Evolutionary conservation across 2,113 vertebrate genomes (phyloP), one percentile per base, ranked within the genome.

Genomic region (Progne subis): DNA sequence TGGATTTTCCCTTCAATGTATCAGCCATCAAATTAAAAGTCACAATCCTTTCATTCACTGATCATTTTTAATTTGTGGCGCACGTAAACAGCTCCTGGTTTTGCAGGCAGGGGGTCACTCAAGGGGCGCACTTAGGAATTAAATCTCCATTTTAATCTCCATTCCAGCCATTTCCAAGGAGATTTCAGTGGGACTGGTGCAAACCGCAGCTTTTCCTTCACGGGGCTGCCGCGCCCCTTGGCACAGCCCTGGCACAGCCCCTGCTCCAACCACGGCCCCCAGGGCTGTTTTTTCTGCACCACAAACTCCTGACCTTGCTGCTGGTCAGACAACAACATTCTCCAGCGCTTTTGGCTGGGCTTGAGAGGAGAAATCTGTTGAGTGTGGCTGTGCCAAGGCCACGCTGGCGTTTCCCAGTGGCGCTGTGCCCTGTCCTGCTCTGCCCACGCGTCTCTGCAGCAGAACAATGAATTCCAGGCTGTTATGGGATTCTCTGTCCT

Each of bases 21-120:
- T 15, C 34, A 29, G 5, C 0, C 0, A 34, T 21, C 69, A 59
- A 49, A 80, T 8, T 3, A 34, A 76, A 60, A 14, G 25, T 57
- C 8, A 5, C 2, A 0, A 5, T 10, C 1, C 29, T 46, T 63
- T 71, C 9, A 28, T 31, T 11, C 7, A 5, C 1, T n/a, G 0
- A 8, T 6, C 7, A 41, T 37, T 37, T 82, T 68, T 5, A 14
- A 47, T 10, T 8, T 14, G 41, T 20, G 50, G 12, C 18, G 55
- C 26, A n/a, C 61, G 2, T 12, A 7, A 50, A 63, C 1, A 37
- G 10, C 12, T 28, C 46, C 61, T 80, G 32, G 12, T 16, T 61
- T 71, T 18, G 50, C 2, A 18, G 46, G 57, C 20, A 84, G 41
- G 49, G 26, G 1, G 28, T 3, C 50, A 28, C 61, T 80, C 57